Conservation (phyloP, 2,888 invertebrate genomes). For the Caenorhabditis sp. region DNA sequence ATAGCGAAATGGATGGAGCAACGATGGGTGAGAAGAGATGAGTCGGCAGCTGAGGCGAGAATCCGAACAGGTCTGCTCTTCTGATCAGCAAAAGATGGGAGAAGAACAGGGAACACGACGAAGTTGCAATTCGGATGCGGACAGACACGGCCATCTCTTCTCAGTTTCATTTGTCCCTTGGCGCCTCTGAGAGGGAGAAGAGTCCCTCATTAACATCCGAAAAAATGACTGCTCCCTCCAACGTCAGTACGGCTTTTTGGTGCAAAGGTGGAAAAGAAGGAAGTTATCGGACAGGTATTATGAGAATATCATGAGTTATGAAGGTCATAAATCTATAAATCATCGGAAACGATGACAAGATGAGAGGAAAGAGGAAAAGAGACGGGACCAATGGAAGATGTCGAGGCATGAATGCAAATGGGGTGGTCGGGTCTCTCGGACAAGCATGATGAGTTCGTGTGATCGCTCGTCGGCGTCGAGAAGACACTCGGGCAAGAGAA, state of each 20-base stretch:
- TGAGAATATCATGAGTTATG: conserved; percentile 1
- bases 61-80: not conserved
- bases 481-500: conserved; percentile 1
- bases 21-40: not conserved
- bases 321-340: conserved; percentile 34
- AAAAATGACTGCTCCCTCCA: not conserved
- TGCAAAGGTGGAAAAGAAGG: not conserved
- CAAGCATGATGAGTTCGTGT: conserved; percentile 27
- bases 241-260: not conserved
- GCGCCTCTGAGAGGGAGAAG: too few species aligned
- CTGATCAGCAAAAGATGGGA: not conserved
- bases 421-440: conserved; percentile 1
- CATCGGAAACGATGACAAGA: conserved; percentile 22
- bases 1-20: conserved; percentile 22
- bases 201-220: too few species aligned
- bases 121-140: too few species aligned
- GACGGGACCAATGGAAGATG: not conserved
- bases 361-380: not conserved
- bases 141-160: not conserved
- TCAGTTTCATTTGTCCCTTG: not conserved
- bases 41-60: too few species aligned
- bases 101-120: not conserved
- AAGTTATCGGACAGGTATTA: not conserved
- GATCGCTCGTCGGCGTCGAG: conserved; percentile 26
- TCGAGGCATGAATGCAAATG: conserved; percentile 12